phyloP scores from a whole-genome alignment of 2,888 invertebrate species.

The Cryptophagus acutangulus region DNA sequence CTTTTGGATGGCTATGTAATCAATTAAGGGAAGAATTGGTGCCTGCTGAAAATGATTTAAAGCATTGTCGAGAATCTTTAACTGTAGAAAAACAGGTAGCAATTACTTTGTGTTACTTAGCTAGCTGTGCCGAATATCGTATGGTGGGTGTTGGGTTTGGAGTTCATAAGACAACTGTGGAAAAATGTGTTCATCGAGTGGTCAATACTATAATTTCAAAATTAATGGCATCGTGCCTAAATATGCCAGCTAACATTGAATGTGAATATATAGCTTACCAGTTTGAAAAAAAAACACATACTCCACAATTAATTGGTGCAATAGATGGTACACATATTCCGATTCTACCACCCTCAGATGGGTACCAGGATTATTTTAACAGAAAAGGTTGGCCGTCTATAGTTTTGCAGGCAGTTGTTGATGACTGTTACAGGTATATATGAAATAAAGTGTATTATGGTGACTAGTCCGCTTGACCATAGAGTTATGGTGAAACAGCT shows the following conservation, averaged over 20 bases:
- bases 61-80: background rate
- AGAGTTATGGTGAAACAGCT: too few relatives aligned
- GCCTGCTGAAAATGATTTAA: background rate
- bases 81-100: background rate
- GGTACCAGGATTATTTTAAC: background rate
- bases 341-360: background rate
- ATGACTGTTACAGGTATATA: background rate
- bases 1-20: background rate
- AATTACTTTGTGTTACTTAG: background rate
- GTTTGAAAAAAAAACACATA: background rate
- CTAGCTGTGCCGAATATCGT: background rate
- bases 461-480: too few relatives aligned
- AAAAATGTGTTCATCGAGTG: background rate
- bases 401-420: background rate
- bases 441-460: background rate
- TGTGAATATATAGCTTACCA: background rate
- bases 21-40: background rate
- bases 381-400: background rate
- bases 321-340: background rate
- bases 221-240: background rate
- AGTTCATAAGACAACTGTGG: background rate
- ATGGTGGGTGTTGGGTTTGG: background rate
- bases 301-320: background rate
- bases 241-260: background rate
- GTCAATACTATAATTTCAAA: background rate